A percentile compares a stretch with the other conserved stretches of the same genome.
Conservation (phyloP, 2,113 vertebrate genomes). For the Microcebus lehilahytsara region DNA sequence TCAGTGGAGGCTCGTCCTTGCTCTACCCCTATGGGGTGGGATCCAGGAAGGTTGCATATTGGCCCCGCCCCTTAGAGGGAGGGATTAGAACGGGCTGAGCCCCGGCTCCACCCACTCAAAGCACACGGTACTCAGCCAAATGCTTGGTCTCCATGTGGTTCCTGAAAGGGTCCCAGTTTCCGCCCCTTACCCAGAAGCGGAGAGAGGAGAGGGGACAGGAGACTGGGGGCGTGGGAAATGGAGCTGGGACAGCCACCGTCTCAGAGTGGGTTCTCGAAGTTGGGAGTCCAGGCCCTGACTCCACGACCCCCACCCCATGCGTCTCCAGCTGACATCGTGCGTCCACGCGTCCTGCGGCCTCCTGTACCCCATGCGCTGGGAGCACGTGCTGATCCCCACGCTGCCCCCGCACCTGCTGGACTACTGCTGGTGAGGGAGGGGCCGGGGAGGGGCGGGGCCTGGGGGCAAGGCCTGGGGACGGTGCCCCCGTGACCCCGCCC, state of each 20-base stretch:
- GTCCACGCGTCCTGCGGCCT: slow-evolving; percentile 89
- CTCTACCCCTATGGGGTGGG: not conserved
- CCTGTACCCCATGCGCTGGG: slow-evolving; percentile 94
- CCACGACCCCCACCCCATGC: not conserved
- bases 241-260: not conserved
- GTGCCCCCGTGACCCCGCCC: not conserved
- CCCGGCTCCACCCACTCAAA: not conserved
- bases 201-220: not conserved
- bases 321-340: slow-evolving; percentile 89
- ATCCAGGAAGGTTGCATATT: not conserved
- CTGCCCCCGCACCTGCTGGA: slow-evolving; percentile 92
- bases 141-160: not conserved
- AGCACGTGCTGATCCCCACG: slow-evolving; percentile 94
- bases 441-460: too few species aligned
- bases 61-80: not conserved
- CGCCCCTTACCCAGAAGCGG: not conserved
- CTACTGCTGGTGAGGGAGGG: slow-evolving; percentile 89
- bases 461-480: not conserved
- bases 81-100: not conserved
- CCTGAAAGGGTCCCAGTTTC: not conserved
- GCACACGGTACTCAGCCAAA: not conserved
- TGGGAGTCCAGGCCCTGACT: not conserved
- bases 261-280: not conserved
- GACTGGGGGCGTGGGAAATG: not conserved
- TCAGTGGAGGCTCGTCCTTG: not conserved